Evolutionary conservation across 2,113 vertebrate species (phyloP).

Genomic region (Notiomystis cincta): DNA sequence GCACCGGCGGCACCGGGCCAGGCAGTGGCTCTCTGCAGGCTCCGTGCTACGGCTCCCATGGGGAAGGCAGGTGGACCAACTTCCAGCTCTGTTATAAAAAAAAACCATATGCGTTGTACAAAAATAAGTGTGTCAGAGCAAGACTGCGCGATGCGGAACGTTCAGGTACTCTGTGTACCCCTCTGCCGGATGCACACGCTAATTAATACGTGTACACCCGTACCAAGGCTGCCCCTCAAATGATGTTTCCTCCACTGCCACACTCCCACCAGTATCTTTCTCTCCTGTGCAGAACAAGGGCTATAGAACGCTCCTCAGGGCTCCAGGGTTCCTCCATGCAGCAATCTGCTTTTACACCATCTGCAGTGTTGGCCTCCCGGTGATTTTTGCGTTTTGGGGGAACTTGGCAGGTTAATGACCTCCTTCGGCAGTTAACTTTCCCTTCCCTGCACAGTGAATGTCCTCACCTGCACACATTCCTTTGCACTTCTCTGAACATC

Average conservation of each 20-base stretch:
- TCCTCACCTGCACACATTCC: neutral
- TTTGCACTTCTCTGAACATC: neutral
- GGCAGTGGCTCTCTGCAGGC: rapidly evolving
- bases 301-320: neutral
- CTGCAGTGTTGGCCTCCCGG: neutral
- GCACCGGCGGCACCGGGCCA: rapidly evolving
- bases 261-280: neutral
- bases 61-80: rapidly evolving
- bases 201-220: rapidly evolving
- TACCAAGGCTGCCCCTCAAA: neutral
- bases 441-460: neutral
- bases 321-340: rapidly evolving
- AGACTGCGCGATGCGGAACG: rapidly evolving
- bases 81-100: neutral
- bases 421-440: neutral
- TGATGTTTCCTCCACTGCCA: neutral
- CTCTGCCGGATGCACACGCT: neutral
- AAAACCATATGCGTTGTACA: rapidly evolving
- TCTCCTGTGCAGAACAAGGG: neutral
- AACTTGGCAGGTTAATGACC: neutral
- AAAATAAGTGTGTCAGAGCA: neutral
- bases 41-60: rapidly evolving
- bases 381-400: neutral
- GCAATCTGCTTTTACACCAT: too few relatives aligned
- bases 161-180: rapidly evolving